Percentiles rank a stretch among this genome's conserved stretches.
phyloP scores from a whole-genome alignment of 2,888 invertebrate genomes.

The Andrena trimmerana region DNA sequence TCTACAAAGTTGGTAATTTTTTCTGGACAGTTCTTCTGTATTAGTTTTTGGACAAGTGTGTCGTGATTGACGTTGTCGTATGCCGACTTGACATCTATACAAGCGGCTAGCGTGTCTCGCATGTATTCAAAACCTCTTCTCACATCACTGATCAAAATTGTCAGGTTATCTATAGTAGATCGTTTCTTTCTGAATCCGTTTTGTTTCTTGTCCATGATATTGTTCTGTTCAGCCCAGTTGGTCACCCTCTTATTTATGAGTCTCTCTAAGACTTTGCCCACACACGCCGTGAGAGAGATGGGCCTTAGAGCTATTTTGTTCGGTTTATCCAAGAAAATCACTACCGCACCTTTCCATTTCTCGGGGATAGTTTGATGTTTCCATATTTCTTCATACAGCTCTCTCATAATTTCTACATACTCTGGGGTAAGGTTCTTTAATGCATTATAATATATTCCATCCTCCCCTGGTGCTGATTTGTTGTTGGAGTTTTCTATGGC shows the following conservation, averaged over 20 bases:
- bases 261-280: slow-evolving; percentile 3
- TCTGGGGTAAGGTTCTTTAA: slow-evolving; percentile 15
- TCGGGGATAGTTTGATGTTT: slow-evolving; percentile 15
- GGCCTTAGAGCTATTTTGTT: slow-evolving; percentile 9
- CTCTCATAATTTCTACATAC: slow-evolving; percentile 2
- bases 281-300: background rate
- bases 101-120: background rate
- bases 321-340: slow-evolving; percentile 45
- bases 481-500: slow-evolving; percentile 34
- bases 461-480: slow-evolving; percentile 40
- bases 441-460: slow-evolving; percentile 43
- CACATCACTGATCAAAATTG: background rate
- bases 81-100: slow-evolving; percentile 18
- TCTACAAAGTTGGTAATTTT: background rate
- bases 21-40: background rate
- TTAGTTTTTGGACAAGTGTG: slow-evolving; percentile 2
- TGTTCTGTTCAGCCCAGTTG: background rate
- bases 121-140: background rate
- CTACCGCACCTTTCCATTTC: slow-evolving; percentile 23
- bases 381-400: slow-evolving; percentile 42
- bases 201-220: slow-evolving; percentile 2
- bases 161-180: slow-evolving; percentile 2
- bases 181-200: slow-evolving; percentile 2
- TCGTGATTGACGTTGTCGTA: slow-evolving; percentile 26
- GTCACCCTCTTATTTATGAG: background rate